These are phyloP conservation scores for Lapara coniferarum DNA, from an alignment of 2,888 invertebrate species.

Conservation along the genomic window DNA sequence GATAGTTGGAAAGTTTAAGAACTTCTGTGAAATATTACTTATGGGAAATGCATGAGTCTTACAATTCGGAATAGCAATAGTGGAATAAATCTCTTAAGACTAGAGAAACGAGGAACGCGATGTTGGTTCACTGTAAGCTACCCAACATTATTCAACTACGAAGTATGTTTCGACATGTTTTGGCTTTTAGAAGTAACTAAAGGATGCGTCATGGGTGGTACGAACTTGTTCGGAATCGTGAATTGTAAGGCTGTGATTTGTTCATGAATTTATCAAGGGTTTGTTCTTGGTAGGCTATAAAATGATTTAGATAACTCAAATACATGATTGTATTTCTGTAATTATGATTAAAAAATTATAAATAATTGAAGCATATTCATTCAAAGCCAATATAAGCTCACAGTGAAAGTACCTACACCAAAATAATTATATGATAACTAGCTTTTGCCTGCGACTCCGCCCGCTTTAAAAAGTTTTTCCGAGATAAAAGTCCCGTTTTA, in stretches of 20 bases:
- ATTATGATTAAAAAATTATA: too few species aligned
- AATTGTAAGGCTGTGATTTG: background rate
- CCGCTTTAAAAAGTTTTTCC: too few species aligned
- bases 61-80: slow-evolving; percentile 31
- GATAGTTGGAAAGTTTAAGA: too few species aligned
- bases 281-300: too few species aligned
- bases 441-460: too few species aligned
- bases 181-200: slow-evolving; percentile 12
- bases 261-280: background rate
- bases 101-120: slow-evolving; percentile 41
- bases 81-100: slow-evolving; percentile 35
- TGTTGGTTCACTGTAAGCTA: slow-evolving; percentile 31
- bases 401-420: too few species aligned
- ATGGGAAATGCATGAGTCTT: slow-evolving; percentile 7
- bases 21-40: background rate
- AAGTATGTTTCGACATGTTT: slow-evolving; percentile 27
- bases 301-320: too few species aligned
- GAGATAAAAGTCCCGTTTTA: too few species aligned
- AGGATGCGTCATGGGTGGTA: background rate
- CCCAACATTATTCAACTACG: slow-evolving; percentile 27
- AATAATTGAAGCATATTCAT: too few species aligned
- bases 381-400: too few species aligned
- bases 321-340: too few species aligned
- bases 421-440: too few species aligned
- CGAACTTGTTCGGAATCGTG: background rate